phyloP scores from a whole-genome alignment of 2,888 invertebrate species.

The Standfussiana lucernea region DNA sequence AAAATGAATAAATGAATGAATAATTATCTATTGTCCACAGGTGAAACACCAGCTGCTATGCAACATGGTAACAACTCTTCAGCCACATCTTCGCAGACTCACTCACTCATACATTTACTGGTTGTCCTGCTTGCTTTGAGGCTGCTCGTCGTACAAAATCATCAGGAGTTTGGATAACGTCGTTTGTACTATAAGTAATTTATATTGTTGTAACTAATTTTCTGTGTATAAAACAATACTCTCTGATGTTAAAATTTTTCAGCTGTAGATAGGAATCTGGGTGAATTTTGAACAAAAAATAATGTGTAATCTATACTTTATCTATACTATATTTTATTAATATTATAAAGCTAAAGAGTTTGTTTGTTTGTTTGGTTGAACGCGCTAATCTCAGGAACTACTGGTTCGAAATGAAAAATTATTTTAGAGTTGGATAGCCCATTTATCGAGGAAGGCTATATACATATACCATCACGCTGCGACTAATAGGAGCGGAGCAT shows the following conservation, averaged over 20 bases:
- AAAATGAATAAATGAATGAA: no score
- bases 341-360: no score
- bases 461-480: no score
- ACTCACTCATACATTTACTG: slow-evolving; percentile 70
- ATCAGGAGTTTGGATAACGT: slow-evolving; percentile 83
- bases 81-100: slow-evolving; percentile 68
- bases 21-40: slow-evolving; percentile 82
- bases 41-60: slow-evolving; percentile 94
- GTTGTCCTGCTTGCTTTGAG: slow-evolving; percentile 72
- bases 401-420: no score
- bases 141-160: slow-evolving; percentile 72
- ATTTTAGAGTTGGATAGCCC: no score
- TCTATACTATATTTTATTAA: no score
- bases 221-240: slow-evolving; percentile 65
- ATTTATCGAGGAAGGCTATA: no score
- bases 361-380: no score
- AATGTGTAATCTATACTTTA: no score
- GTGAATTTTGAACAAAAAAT: background rate
- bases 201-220: slow-evolving; percentile 56
- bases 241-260: slow-evolving; percentile 64
- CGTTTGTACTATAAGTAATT: slow-evolving; percentile 37
- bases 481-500: no score
- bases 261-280: slow-evolving; percentile 59
- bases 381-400: no score
- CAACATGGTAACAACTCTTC: slow-evolving; percentile 92